A percentile compares a stretch with the other conserved stretches of the same genome.
Conservation (phyloP, 2,888 invertebrate species). For the Slavum lentiscoides region DNA sequence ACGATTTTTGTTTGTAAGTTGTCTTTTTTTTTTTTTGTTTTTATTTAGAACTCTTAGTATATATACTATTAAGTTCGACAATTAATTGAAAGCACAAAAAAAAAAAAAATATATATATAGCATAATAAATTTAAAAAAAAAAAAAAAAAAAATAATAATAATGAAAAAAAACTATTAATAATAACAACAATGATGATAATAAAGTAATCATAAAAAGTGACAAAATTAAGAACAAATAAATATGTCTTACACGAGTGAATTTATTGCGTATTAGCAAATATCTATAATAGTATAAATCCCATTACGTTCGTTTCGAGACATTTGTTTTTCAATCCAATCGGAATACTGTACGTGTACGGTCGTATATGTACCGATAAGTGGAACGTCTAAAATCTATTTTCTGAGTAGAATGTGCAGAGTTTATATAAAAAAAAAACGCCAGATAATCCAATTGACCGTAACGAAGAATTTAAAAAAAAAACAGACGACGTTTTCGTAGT, state of each 20-base stretch:
- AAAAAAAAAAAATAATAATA: too few relatives aligned
- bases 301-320: conserved; percentile 7
- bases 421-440: conserved; percentile 2
- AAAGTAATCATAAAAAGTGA: too few relatives aligned
- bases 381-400: conserved; percentile 12
- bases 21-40: too few relatives aligned
- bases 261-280: conserved; percentile 15
- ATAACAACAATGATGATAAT: too few relatives aligned
- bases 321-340: conserved; percentile 38
- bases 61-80: too few relatives aligned
- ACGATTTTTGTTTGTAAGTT: too few relatives aligned
- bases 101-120: too few relatives aligned
- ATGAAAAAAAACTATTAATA: too few relatives aligned
- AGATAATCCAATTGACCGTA: conserved; percentile 4
- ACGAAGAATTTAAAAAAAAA: neutral
- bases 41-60: too few relatives aligned
- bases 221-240: too few relatives aligned
- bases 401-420: neutral
- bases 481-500: neutral
- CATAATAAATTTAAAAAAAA: too few relatives aligned
- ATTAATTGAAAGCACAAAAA: too few relatives aligned
- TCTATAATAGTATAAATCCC: neutral
- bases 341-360: neutral
- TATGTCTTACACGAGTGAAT: neutral
- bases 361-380: neutral